Evolutionary conservation across 92 coral and sea anemone species (phyloP).

Genomic region (Porites divaricata): DNA sequence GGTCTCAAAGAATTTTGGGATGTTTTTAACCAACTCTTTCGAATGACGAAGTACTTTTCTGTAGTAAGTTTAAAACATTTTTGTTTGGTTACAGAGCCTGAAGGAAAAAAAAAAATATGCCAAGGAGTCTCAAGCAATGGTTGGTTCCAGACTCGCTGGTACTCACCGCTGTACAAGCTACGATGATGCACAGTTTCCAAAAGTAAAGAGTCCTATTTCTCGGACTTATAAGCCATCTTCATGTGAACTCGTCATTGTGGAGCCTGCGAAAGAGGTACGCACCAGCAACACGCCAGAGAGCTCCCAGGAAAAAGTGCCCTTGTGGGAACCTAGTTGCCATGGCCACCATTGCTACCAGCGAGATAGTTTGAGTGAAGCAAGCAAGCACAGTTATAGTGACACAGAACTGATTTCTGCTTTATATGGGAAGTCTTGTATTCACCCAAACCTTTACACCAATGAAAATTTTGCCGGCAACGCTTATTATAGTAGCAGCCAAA

Average conservation of each 20-base stretch:
- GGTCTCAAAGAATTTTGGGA: no score
- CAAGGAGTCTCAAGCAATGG: conserved; percentile 36
- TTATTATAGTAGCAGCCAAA: conserved; percentile 11
- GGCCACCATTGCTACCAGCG: conserved; percentile 10
- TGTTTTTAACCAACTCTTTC: no score
- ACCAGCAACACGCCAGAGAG: conserved; percentile 18
- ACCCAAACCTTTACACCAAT: conserved; percentile 16
- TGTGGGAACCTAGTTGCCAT: conserved; percentile 10
- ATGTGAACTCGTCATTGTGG: conserved; percentile 25
- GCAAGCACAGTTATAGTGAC: conserved; percentile 67
- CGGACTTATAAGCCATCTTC: conserved; percentile 8
- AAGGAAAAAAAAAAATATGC: conserved; percentile 7
- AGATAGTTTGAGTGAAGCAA: conserved; percentile 18
- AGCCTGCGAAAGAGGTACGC: conserved; percentile 49
- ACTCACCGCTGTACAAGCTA: conserved; percentile 45
- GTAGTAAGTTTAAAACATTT: neutral
- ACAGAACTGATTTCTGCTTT: conserved; percentile 45
- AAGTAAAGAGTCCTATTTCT: conserved; percentile 8
- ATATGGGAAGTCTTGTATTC: conserved; percentile 18
- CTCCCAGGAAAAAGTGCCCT: conserved; percentile 33
- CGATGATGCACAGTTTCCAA: conserved; percentile 31
- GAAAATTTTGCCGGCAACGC: conserved; percentile 28
- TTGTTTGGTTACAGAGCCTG: neutral
- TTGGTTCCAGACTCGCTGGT: conserved; percentile 67
- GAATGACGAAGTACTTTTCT: no score